Evolutionary conservation across 1,140 invertebrate species (phyloP), one percentile per base, ranked within the genome.

Genomic region (Cardiocondyla obscurior): DNA sequence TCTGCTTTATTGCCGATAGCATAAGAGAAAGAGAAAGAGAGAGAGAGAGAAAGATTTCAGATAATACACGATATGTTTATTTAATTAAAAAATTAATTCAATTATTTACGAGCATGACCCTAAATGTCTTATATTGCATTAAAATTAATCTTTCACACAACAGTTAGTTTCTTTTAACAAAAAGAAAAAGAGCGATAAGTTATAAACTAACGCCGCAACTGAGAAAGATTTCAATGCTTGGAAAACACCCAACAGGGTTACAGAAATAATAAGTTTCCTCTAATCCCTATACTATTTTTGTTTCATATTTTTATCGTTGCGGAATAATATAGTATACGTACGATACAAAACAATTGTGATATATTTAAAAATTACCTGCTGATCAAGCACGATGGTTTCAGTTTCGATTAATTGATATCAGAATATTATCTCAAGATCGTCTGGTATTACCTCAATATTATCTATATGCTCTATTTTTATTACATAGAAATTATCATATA

Each of bases 151-250:
- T n/a, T n/a, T n/a, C n/a, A n/a, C n/a, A n/a, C n/a, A n/a, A n/a
- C n/a, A n/a, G n/a, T n/a, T n/a, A n/a, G n/a, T n/a, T n/a, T n/a
- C n/a, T n/a, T n/a, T 46, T 10, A 1, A 22, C 6, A 65, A 22
- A n/a, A 39, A 51, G 36, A 57, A 16, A 70, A 10, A 57, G 33
- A 70, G 10, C 14, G 46, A 30, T n/a, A n/a, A n/a, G n/a, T 30
- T 53, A 16, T 14, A 62, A 62, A 62, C 33, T 62, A 70, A 55
- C 28, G 64, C 46, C n/a, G 25, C 22, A 19, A 4, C 10, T 49
- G 30, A 76, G 60, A n/a, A 81, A 70, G 76, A 81, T 22, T 81
- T 81, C 33, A 79, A 79, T 30, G 74, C 74, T 69, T 55, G 74
- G 49, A 33, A 16, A 69, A 53, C 74, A 46, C 46, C 53, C n/a